Percentiles rank a stretch among this genome's conserved stretches.
Conservation (phyloP, 30 jellyfish, hydroid and myxozoan genomes). For the Aurelia aurita region DNA sequence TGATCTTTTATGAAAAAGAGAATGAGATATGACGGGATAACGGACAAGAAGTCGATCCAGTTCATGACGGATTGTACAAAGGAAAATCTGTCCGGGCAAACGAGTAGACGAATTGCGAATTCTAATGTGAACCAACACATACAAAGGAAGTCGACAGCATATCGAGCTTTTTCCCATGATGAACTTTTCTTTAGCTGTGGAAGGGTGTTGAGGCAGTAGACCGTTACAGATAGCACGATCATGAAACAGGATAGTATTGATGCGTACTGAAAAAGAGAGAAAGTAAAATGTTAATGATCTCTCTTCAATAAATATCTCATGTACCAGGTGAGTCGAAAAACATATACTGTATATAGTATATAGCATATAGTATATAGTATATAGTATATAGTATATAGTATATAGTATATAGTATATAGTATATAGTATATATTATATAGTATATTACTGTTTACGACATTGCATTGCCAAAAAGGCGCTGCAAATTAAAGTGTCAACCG, state of each 20-base stretch:
- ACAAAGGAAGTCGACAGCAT: slow-evolving; percentile 69
- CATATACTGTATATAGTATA: too few species aligned
- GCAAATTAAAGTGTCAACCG: too few species aligned
- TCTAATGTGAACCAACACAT: slow-evolving; percentile 91
- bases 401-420: too few species aligned
- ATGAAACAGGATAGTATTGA: slow-evolving; percentile 89
- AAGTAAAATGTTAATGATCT: not conserved
- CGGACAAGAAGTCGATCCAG: slow-evolving; percentile 93
- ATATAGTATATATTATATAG: too few species aligned
- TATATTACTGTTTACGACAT: too few species aligned
- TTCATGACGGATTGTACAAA: slow-evolving; percentile 77
- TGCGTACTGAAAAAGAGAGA: slow-evolving; percentile 73
- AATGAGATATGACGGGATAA: slow-evolving; percentile 78
- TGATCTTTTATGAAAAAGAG: slow-evolving; percentile 33
- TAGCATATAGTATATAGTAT: too few species aligned
- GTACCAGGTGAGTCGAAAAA: too few species aligned
- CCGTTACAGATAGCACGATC: slow-evolving; percentile 84
- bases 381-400: too few species aligned
- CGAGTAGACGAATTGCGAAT: slow-evolving; percentile 69
- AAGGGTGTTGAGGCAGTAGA: slow-evolving; percentile 89
- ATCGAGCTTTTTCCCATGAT: slow-evolving; percentile 33
- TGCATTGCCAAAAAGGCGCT: too few species aligned
- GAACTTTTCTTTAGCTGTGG: slow-evolving; percentile 18
- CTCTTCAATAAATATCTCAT: too few species aligned
- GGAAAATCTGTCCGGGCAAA: slow-evolving; percentile 77